Base-by-base conservation (phyloP, 2,797 vertebrate species). In the Crax fasciolata region DNA sequence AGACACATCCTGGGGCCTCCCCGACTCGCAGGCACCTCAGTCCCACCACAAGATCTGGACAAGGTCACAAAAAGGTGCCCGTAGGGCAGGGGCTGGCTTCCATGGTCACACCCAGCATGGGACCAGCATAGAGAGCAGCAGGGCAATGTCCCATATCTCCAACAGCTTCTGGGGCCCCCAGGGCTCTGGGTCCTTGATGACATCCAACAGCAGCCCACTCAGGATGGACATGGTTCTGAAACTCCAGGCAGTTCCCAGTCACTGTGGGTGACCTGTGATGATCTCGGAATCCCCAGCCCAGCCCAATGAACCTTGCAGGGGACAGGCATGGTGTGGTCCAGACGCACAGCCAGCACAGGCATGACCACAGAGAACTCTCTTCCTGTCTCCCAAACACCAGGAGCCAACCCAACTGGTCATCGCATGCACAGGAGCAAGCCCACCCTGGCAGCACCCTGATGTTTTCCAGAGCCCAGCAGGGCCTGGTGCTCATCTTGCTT, bases 401-500 rank as follows among this genome's bases (percentile, higher is more conserved):
- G 18, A 77, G 18, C 23, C 77, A 27, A 48, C 32, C 27, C 20
- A 84, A 35, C 24, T 15, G 15, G 10, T 58, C 25, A 35, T 19
- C 14, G 48, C 2, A 1, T 12, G 24, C 14, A 13, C 44, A 59
- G 19, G 30, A 51, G 19, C 23, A 65, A 79, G 30, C 4, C 21
- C 44, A 49, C 16, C 6, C 9, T 35, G n/a, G 21, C 61, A 52
- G 28, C 39, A 24, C 10, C 9, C 28, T 63, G 23, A 8, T 38
- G 24, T 52, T 32, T 67, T 67, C 18, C 41, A 81, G 49, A 65
- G 3, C 13, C n/a, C 3, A 2, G 11, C 48, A 59, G 30, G 32
- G 20, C 15, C 25, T 57, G 51, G 28, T 38, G 70, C 1, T 59
- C 30, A 35, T 49, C 35, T 66, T 1, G 3, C 32, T 32, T 0